Evolutionary conservation across 2,888 invertebrate species (phyloP).

Genomic region (Pollenia griseotomentosa): DNA sequence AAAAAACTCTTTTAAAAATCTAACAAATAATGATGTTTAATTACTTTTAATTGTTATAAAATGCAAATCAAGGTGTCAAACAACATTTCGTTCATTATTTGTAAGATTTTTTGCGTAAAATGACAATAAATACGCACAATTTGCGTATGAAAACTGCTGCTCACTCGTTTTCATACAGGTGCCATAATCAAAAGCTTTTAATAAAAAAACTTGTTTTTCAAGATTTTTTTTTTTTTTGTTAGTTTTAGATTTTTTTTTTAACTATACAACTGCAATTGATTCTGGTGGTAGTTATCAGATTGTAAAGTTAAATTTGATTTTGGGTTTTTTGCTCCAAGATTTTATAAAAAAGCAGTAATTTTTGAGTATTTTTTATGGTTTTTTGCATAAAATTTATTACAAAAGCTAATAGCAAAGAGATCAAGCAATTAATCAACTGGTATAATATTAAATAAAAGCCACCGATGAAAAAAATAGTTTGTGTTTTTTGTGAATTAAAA

Average conservation of each 20-base stretch:
- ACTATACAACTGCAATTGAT: conserved; percentile 51
- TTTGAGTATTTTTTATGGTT: conserved; percentile 24
- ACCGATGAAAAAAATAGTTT: neutral
- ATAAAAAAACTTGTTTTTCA: conserved; percentile 57
- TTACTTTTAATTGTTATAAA: conserved; percentile 69
- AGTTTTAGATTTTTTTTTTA: conserved; percentile 13
- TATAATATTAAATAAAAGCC: conserved; percentile 56
- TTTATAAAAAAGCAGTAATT: conserved; percentile 15
- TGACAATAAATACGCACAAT: conserved; percentile 75
- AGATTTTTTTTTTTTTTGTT: conserved; percentile 30
- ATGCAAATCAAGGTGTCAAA: conserved; percentile 71
- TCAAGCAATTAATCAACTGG: conserved; percentile 72
- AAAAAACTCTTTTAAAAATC: conserved; percentile 10
- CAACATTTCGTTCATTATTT: conserved; percentile 71
- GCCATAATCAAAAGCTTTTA: conserved; percentile 48
- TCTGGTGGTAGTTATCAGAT: conserved; percentile 65
- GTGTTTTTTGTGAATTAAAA: neutral
- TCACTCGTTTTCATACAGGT: conserved; percentile 66
- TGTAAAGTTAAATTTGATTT: conserved; percentile 63
- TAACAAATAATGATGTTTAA: conserved; percentile 35
- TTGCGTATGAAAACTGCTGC: conserved; percentile 73
- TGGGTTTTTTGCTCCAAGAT: conserved; percentile 19
- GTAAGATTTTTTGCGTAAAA: conserved; percentile 65
- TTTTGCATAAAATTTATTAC: conserved; percentile 71
- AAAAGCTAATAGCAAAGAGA: conserved; percentile 73